Evolutionary conservation across 2,888 invertebrate species (phyloP), one percentile per base, ranked within the genome.

Genomic region (Drosophila infuscata): DNA sequence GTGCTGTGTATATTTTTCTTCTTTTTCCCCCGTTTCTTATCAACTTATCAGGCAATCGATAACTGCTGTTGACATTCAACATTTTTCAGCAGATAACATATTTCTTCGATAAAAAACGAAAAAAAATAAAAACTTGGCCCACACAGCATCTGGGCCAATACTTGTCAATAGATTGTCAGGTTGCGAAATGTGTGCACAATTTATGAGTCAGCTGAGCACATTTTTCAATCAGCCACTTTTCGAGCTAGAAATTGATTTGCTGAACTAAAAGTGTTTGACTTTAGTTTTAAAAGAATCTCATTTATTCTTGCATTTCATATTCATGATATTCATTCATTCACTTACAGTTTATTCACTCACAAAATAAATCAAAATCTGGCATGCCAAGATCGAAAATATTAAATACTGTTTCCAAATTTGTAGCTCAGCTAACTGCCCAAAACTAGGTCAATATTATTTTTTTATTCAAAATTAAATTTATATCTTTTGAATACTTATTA

Each of bases 21-120:
- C 46, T 56, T 57, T 68, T 77, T 62, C 25, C n/a, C 0, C 15
- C 17, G n/a, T 32, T 52, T 46, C 20, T 66, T 74, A 85, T 82
- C 85, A 68, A 53, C 48, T 63, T 78, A 65, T 69, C 52, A 53
- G 32, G 25, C 43, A 33, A 46, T 29, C 65, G 79, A 79, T 79
- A 81, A 79, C 69, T 67, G 89, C 56, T 72, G 67, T 70, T 84
- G 82, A 81, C 89, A 85, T 79, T 63, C 63, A 29, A 56, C 53
- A 43, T 52, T 25, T 52, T 25, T 32, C 29, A 30, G 36, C 43
- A 20, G 76, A 80, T 81, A 73, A 81, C 64, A 69, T 54, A 68
- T 75, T 32, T 20, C 52, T 51, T 38, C 11, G 65, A 59, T 73
- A 61, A 51, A 46, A 61, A 54, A 17, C 0, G n/a, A n/a, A 5